These are phyloP conservation scores for Sipha maydis DNA, from an alignment of 2,888 invertebrate genomes.

Conservation along the genomic window DNA sequence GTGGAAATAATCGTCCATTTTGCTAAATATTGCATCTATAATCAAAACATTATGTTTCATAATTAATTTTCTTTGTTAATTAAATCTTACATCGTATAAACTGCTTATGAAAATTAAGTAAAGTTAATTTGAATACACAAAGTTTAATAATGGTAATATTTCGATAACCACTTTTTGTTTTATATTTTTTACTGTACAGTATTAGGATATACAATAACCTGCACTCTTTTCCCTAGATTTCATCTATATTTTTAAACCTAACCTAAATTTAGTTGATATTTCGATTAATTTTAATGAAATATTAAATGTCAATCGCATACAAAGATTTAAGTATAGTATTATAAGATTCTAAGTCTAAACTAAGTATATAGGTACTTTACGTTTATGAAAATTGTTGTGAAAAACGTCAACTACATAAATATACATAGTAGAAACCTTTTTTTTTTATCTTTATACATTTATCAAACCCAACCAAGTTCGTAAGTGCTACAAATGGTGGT, in stretches of 20 bases:
- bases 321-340: too few relatives aligned
- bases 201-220: background rate
- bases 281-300: background rate
- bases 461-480: background rate
- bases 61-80: constrained; percentile 2
- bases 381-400: background rate
- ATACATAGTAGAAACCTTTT: background rate
- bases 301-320: background rate
- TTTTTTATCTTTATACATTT: background rate
- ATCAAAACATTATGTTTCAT: background rate
- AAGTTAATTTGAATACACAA: background rate
- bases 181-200: background rate
- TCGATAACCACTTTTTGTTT: background rate
- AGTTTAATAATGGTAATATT: background rate
- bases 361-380: background rate
- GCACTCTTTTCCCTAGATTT: background rate
- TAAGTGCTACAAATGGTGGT: background rate
- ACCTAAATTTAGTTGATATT: background rate
- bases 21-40: background rate
- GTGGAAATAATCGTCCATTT: background rate
- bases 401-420: background rate
- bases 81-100: background rate
- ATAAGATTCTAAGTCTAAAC: background rate
- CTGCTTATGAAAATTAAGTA: background rate
- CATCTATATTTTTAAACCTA: background rate